Evolutionary conservation across 2,888 invertebrate species (phyloP), one percentile per base, ranked within the genome.

Genomic region (Lasioglossum leucozonium): DNA sequence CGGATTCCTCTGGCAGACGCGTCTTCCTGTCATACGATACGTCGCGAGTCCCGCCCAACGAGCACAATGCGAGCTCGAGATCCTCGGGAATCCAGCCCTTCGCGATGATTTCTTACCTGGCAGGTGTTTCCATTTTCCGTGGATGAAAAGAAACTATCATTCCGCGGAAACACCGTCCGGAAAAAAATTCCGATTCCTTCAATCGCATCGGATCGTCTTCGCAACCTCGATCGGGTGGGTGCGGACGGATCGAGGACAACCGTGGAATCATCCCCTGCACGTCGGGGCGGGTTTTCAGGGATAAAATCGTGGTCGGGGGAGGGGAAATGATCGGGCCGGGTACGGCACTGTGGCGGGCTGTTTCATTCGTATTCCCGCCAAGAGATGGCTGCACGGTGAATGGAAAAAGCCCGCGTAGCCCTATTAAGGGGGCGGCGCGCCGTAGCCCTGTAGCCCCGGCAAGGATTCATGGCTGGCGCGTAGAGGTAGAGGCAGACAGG

Each of bases 341-440:
- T 77, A 73, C 88, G 87, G 81, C 87, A 83, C 82, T 87, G 87
- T 62, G 37, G 40, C 78, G 76, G 77, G 16, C 26, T 26, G 79
- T 67, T 81, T 86, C 84, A 89, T 92, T 90, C 81, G 55, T 81
- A 73, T 47, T 79, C 77, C 79, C 62, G 75, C 89, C 91, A 89
- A 88, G 88, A 94, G 94, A 94, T 94, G 94, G 94, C 93, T 89
- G 91, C 93, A 94, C 90, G 72, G 87, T 91, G 92, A 91, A 92
- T 95, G 91, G 91, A 95, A 93, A 95, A 95, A 93, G 92, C 91
- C 92, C 89, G 90, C 92, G 92, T 92, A 93, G 93, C 93, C 96
- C 96, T 93, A 95, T 95, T 95, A 95, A 95, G 93, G 93, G 95
- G 95, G 95, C 95, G 95, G 94, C 90, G 93, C 92, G 92, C 89